Evolutionary conservation across 2,888 invertebrate species (phyloP).

Genomic region (Achlya flavicornis): DNA sequence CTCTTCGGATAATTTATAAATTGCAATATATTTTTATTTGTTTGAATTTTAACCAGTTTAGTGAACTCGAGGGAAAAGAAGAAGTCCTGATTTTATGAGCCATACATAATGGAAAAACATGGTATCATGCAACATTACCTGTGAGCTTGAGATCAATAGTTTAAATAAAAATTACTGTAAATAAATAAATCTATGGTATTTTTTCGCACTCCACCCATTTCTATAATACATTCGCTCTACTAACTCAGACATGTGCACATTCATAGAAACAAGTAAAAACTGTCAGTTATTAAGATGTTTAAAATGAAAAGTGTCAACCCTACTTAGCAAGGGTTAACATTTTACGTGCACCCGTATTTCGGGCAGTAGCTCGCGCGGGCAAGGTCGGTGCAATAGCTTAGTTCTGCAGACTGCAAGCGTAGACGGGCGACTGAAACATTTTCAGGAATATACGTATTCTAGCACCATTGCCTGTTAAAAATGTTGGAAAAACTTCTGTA

Average conservation of each 20-base stretch:
- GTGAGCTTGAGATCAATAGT: no score
- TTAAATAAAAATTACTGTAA: no score
- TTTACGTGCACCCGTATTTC: constrained; percentile 63
- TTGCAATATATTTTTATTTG: background rate
- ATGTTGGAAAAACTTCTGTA: background rate
- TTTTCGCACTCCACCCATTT: no score
- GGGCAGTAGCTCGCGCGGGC: constrained; percentile 68
- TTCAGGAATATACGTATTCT: constrained; percentile 5
- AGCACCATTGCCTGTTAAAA: background rate
- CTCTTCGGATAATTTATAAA: constrained; percentile 18
- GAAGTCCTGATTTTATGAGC: no score
- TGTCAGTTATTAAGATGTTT: background rate
- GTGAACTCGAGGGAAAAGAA: no score
- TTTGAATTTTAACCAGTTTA: background rate
- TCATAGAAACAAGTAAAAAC: no score
- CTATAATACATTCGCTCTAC: no score
- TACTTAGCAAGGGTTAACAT: constrained; percentile 52
- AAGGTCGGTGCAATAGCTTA: constrained; percentile 56
- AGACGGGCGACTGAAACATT: constrained; percentile 7
- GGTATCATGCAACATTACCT: no score
- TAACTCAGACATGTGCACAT: no score
- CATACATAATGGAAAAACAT: no score
- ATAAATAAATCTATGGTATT: no score
- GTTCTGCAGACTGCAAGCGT: background rate
- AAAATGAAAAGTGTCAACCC: constrained; percentile 52